Evolutionary conservation across 2,888 invertebrate species (phyloP).

Genomic region (Sthenelais limicola): DNA sequence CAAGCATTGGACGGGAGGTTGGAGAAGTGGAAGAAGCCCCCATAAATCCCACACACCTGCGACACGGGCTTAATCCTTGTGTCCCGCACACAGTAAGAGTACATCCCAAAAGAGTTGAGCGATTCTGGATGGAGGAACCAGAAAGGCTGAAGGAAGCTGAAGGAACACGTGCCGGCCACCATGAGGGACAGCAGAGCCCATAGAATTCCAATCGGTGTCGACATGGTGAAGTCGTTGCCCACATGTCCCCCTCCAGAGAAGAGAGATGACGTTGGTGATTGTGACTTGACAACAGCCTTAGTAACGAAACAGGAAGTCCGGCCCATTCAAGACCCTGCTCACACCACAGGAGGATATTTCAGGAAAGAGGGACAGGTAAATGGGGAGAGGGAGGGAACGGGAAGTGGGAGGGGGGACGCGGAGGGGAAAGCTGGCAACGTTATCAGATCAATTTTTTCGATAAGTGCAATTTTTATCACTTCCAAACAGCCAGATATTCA

Average conservation of each 20-base stretch:
- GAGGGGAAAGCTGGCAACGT: too few relatives aligned
- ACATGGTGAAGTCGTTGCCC: constrained; percentile 49
- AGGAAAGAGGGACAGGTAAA: too few relatives aligned
- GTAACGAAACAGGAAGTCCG: constrained; percentile 8
- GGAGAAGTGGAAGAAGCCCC: constrained; percentile 52
- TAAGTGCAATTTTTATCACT: too few relatives aligned
- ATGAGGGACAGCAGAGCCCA: constrained; percentile 71
- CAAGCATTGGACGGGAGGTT: constrained; percentile 58
- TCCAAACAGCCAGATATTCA: too few relatives aligned
- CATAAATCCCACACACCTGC: constrained; percentile 53
- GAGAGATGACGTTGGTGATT: constrained; percentile 11
- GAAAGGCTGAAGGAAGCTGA: constrained; percentile 71
- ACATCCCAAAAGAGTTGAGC: constrained; percentile 62
- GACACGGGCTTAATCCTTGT: constrained; percentile 24
- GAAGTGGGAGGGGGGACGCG: too few relatives aligned
- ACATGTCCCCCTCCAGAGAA: constrained; percentile 2
- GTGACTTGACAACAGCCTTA: constrained; percentile 21
- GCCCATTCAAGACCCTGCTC: not conserved
- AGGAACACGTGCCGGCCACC: constrained; percentile 69
- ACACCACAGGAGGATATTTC: too few relatives aligned
- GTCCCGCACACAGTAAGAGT: constrained; percentile 59
- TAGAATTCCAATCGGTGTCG: constrained; percentile 62
- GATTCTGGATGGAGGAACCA: constrained; percentile 69
- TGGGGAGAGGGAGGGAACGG: not conserved
- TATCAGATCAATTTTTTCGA: too few relatives aligned